Conservation (phyloP, 2,113 vertebrate genomes). For the Callorhinus ursinus region DNA sequence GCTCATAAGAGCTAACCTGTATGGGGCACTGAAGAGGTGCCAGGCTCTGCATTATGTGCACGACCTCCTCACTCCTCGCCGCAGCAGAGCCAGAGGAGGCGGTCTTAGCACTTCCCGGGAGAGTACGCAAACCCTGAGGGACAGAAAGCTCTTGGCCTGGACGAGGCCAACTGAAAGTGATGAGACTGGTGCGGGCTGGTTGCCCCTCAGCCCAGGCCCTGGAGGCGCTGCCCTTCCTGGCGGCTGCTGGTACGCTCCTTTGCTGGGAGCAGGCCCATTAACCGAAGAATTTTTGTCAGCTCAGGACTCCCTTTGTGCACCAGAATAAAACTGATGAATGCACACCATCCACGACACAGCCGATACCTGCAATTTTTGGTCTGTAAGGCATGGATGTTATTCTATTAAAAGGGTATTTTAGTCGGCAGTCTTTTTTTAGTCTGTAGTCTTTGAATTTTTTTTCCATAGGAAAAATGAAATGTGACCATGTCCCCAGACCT, state of each 20-base stretch:
- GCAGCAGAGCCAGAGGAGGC: neutral
- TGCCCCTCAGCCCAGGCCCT: no score
- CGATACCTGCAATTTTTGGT: neutral
- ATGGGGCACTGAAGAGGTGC: neutral
- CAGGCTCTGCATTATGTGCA: no score
- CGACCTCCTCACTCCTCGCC: neutral
- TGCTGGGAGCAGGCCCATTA: neutral
- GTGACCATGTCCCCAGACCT: neutral
- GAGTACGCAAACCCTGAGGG: neutral
- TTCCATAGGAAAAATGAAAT: conserved; percentile 40
- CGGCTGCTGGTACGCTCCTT: neutral
- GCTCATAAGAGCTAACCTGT: neutral
- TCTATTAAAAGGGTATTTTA: conserved; percentile 34
- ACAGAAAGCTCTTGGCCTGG: neutral
- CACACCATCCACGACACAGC: neutral
- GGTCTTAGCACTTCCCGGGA: neutral
- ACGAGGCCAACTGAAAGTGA: neutral
- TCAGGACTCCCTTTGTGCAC: neutral
- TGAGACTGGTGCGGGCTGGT: neutral
- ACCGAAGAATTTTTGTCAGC: neutral
- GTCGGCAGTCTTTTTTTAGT: neutral
- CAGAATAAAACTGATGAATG: neutral
- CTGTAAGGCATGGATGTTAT: neutral
- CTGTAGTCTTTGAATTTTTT: neutral
- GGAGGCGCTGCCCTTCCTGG: neutral